Conservation (phyloP, 2,797 vertebrate genomes). For the Kryptopterus vitreolus region DNA sequence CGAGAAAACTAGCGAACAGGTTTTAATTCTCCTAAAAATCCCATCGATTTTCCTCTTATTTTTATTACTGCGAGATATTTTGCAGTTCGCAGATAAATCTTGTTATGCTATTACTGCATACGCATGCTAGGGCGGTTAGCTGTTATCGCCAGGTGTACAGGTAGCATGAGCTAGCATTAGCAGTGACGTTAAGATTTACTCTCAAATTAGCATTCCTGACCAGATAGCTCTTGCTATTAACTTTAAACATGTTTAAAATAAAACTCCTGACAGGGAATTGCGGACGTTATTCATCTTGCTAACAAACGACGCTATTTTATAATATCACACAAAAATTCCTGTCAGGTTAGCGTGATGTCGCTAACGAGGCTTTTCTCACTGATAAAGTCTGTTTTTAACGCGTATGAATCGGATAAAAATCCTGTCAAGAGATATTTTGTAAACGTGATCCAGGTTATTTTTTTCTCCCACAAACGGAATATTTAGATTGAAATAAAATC, state of each 20-base stretch:
- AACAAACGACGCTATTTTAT: neutral
- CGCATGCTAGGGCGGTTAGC: neutral
- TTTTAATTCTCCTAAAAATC: neutral
- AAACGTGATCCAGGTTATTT: too few species aligned
- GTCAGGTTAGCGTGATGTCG: neutral
- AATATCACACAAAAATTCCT: constrained; percentile 16
- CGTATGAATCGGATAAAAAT: neutral
- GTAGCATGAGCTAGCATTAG: neutral
- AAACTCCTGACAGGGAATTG: neutral
- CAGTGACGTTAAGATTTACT: neutral
- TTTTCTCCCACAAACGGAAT: too few species aligned
- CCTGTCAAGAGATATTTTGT: neutral
- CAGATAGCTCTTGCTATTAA: neutral
- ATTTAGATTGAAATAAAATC: too few species aligned
- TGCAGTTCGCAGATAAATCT: neutral
- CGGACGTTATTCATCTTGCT: neutral
- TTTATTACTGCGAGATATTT: neutral
- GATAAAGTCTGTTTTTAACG: neutral
- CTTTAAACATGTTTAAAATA: neutral
- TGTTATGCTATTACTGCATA: too few species aligned
- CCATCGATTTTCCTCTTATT: neutral
- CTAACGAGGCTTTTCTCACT: neutral
- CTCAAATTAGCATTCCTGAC: neutral
- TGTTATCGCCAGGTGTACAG: neutral
- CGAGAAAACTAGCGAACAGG: neutral